phyloP scores from a whole-genome alignment of 2,113 vertebrate species.

The Poeciliopsis occidentalis region DNA sequence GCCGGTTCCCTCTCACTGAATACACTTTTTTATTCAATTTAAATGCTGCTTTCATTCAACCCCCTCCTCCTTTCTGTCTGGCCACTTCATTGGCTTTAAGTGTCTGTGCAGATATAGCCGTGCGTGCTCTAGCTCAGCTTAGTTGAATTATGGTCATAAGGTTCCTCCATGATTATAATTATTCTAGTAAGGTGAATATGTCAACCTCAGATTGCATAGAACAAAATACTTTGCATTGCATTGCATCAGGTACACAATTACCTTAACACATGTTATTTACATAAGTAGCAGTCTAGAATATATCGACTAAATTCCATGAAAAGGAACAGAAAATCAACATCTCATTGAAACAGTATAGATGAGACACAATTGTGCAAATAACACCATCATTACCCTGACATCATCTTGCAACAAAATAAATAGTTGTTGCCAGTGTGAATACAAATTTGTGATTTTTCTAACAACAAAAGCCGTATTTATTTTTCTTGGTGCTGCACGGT shows the following conservation, averaged over 20 bases:
- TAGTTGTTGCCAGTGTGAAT: slow-evolving; percentile 4
- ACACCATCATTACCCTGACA: slow-evolving; percentile 11
- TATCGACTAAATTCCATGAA: background rate
- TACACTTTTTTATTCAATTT: slow-evolving; percentile 32
- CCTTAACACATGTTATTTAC: background rate
- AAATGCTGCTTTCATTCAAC: slow-evolving; percentile 24
- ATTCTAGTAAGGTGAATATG: slow-evolving; percentile 1
- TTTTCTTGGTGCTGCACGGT: too few relatives aligned
- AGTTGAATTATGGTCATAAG: slow-evolving; percentile 25
- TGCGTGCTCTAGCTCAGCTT: slow-evolving; percentile 1
- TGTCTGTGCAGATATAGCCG: slow-evolving; percentile 14
- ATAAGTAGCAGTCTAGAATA: background rate
- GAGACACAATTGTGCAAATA: slow-evolving; percentile 8
- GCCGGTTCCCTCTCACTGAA: slow-evolving; percentile 27
- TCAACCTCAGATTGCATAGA: background rate
- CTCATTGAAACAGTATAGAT: slow-evolving; percentile 7
- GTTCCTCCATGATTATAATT: background rate
- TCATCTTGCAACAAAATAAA: slow-evolving; percentile 17
- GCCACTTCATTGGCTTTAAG: slow-evolving; percentile 21
- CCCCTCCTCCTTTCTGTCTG: slow-evolving; percentile 9
- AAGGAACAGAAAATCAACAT: slow-evolving; percentile 8
- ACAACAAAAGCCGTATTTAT: background rate
- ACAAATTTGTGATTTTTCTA: background rate
- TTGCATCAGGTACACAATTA: too few relatives aligned
- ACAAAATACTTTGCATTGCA: background rate